phyloP scores from a whole-genome alignment of 2,797 vertebrate genomes.

The Aplochiton taeniatus region DNA sequence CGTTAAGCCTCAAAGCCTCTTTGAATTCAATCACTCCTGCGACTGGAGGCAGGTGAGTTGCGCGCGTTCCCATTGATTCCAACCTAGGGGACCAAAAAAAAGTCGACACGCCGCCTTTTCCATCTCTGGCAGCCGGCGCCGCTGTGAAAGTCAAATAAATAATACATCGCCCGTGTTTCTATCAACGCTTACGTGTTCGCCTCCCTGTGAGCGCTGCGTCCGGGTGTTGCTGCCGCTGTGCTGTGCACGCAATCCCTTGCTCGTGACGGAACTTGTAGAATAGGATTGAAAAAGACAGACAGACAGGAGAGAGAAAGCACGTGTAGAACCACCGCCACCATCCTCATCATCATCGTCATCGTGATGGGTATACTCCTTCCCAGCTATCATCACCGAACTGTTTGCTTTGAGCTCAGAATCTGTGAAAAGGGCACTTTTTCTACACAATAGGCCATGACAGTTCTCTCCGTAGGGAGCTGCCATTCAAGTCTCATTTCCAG shows the following conservation, averaged over 20 bases:
- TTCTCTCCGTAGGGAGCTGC: no score
- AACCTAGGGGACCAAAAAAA: slow-evolving; percentile 36
- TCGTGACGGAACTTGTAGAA: slow-evolving; percentile 13
- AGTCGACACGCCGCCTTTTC: slow-evolving; percentile 48
- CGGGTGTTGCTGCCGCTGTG: neutral
- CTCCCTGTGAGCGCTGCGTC: no score
- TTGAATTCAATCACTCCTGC: slow-evolving; percentile 67
- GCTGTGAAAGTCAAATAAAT: slow-evolving; percentile 55
- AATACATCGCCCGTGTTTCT: slow-evolving; percentile 51
- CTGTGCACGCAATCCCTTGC: slow-evolving; percentile 28
- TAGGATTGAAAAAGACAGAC: neutral
- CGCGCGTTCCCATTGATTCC: slow-evolving; percentile 58
- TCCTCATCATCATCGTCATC: no score
- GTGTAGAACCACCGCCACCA: no score
- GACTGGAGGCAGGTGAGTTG: slow-evolving; percentile 50
- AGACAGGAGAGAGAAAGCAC: neutral
- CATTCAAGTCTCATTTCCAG: no score
- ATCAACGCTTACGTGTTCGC: slow-evolving; percentile 25
- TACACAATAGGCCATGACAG: no score
- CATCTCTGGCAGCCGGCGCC: slow-evolving; percentile 37
- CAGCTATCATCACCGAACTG: no score
- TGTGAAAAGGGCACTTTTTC: no score
- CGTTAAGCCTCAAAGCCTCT: slow-evolving; percentile 61
- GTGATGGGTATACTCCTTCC: no score
- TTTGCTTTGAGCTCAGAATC: no score